phyloP scores from a whole-genome alignment of 2,797 vertebrate species.

The Schizopygopsis malacanthus region DNA sequence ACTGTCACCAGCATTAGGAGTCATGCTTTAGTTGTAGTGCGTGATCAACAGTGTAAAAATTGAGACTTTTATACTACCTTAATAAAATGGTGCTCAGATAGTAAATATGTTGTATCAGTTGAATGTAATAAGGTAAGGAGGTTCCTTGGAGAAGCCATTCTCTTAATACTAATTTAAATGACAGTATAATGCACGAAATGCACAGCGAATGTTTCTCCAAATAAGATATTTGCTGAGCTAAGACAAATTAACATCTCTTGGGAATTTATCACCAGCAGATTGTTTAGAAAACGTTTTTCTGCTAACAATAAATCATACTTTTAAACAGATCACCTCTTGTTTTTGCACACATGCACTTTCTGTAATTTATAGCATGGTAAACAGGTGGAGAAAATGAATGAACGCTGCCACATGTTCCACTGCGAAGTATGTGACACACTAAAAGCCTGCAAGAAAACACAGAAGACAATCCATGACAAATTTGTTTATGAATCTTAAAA shows the following conservation, averaged over 20 bases:
- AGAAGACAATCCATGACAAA: neutral
- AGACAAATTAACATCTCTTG: neutral
- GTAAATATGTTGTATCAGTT: neutral
- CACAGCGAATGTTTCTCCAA: neutral
- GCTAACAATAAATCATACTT: conserved; percentile 10
- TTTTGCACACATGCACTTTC: conserved; percentile 3
- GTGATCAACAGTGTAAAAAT: neutral
- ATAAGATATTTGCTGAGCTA: neutral
- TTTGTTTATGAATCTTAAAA: neutral
- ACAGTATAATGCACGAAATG: neutral
- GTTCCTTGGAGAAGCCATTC: neutral
- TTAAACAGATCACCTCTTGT: neutral
- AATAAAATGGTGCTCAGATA: neutral
- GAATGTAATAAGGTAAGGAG: neutral
- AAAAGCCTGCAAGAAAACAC: neutral
- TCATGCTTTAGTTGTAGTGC: neutral
- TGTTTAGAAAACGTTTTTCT: neutral
- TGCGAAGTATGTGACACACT: neutral
- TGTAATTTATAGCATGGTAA: neutral
- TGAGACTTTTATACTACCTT: neutral
- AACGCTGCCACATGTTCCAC: too few relatives aligned
- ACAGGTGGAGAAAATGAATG: neutral
- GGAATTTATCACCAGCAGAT: neutral
- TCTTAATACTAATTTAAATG: neutral
- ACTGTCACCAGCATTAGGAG: neutral